phyloP scores from a whole-genome alignment of 2,113 vertebrate genomes.

The Emydocephalus ijimae region DNA sequence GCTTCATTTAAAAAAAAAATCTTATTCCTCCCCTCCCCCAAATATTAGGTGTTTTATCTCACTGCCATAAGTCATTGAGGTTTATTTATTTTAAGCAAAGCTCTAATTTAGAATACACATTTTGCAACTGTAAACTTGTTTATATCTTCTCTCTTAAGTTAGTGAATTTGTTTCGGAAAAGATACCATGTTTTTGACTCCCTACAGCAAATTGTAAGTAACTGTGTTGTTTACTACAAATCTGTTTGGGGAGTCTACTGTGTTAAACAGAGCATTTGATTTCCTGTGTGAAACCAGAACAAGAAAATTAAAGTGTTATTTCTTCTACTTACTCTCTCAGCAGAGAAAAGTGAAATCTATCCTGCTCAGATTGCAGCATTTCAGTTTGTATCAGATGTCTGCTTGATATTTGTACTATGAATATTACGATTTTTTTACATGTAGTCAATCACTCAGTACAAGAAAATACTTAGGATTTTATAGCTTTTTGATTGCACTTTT shows the following conservation, averaged over 20 bases:
- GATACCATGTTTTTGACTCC: background rate
- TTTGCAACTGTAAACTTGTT: constrained; percentile 28
- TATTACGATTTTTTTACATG: background rate
- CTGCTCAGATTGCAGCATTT: background rate
- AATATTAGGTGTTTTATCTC: constrained; percentile 34
- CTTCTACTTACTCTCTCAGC: background rate
- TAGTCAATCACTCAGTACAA: background rate
- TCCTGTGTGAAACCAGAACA: background rate
- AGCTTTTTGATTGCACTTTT: background rate
- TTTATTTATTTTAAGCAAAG: constrained; percentile 12
- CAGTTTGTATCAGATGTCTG: background rate
- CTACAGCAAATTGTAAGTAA: background rate
- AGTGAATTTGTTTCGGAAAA: background rate
- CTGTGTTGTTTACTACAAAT: background rate
- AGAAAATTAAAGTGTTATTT: background rate
- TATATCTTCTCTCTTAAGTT: background rate
- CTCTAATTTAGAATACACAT: constrained; percentile 23
- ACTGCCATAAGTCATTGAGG: background rate
- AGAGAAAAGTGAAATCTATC: background rate
- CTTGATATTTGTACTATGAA: background rate
- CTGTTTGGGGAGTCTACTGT: background rate
- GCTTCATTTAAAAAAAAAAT: background rate
- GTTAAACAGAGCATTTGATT: background rate
- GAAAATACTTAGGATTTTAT: background rate
- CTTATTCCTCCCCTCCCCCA: accelerated